A percentile compares a stretch with the other conserved stretches of the same genome.
phyloP scores from a whole-genome alignment of 2,797 vertebrate genomes.

The Scolopax rusticola region DNA sequence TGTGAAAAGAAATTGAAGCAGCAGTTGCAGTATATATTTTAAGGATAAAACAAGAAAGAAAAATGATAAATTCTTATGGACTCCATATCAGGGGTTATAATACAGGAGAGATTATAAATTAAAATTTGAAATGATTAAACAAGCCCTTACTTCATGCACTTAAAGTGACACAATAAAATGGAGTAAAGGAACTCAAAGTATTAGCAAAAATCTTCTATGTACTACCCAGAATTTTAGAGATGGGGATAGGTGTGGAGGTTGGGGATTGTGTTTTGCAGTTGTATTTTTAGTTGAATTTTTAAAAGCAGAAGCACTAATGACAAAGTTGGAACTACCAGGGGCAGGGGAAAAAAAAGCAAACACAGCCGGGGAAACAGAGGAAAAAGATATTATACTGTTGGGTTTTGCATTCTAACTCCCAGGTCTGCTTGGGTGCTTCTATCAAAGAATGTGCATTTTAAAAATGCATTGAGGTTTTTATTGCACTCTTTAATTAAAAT shows the following conservation, averaged over 20 bases:
- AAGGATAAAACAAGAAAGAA: neutral
- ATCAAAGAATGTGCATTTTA: neutral
- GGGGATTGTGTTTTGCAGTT: neutral
- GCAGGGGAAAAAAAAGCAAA: neutral
- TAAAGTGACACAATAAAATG: neutral
- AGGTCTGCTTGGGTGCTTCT: neutral
- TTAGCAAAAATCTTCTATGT: neutral
- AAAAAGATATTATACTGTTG: no score
- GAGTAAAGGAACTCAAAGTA: neutral
- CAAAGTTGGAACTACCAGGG: no score
- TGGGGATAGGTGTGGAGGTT: neutral
- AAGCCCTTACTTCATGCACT: neutral
- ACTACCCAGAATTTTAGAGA: neutral
- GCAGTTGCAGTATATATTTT: neutral
- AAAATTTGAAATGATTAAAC: neutral
- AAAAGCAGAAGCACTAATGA: neutral
- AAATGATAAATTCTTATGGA: neutral
- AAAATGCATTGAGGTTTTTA: neutral
- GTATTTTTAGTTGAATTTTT: neutral
- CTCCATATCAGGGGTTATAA: neutral
- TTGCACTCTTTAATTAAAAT: neutral
- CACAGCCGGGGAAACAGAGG: rapidly evolving
- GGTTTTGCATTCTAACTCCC: neutral
- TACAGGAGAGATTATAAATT: neutral
- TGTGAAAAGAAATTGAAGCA: neutral